Base-by-base conservation (phyloP, 2,797 vertebrate species). In the Thalassophryne amazonica region DNA sequence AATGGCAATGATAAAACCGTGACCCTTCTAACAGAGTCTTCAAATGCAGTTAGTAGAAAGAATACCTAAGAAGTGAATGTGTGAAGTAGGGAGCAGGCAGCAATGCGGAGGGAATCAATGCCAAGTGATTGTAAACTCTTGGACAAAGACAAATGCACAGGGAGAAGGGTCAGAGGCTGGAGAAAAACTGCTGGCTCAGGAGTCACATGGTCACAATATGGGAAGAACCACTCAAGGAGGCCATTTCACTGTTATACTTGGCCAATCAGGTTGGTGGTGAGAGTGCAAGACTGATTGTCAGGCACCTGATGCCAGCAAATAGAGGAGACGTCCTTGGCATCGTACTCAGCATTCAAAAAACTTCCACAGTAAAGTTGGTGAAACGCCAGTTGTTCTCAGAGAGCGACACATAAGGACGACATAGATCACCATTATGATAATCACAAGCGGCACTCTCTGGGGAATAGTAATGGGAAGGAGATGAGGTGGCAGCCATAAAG, bases 391-490 rank as follows among this genome's bases (percentile, higher is more conserved):
- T 78, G 70, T 63, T 81, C 73, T 62, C 54, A 39, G 38, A 67
- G 69, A 76, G 68, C 63, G 76, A 82, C 83, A 83, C 69, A 20
- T 78, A 85, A 87, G 83, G 83, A 86, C 80, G 69, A 72, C 77
- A 83, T 86, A 80, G 77, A 87, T 86, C 81, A 84, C 81, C 81
- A 84, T 85, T 86, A 86, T 82, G 80, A 81, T 85, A 80, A 85
- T 85, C 75, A 80, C 72, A 57, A 76, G 65, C 68, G 7, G 73
- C 58, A 42, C 66, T 50, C 73, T 77, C 81, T 70, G 67, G 78
- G 84, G 85, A 87, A 86, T 84, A 72, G 79, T 86, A 83, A 88
- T 84, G 78, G 77, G 70, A 76, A 81, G 73, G 80, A 80, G 82
- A 88, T 87, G 75, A 87, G 81, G 81, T 85, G 77, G 76, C 70